Percentiles rank a stretch among this genome's conserved stretches.
Evolutionary conservation across 2,797 vertebrate species (phyloP).

Genomic region (Mastacembelus armatus): DNA sequence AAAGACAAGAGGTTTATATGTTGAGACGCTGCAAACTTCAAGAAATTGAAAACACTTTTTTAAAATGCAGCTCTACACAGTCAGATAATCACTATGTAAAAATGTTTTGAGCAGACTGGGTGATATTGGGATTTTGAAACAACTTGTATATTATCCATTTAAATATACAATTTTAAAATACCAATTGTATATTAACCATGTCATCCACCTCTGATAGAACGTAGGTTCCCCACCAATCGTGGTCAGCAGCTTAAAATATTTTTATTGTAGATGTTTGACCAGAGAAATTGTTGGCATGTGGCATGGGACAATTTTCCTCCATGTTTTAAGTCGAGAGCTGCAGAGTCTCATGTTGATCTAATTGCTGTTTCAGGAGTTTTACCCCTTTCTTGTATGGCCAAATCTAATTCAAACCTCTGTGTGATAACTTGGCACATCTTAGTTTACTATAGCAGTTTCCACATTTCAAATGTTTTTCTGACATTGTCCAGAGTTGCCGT

Average conservation of each 20-base stretch:
- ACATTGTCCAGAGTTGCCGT: too few species aligned
- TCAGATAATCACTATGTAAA: conserved; percentile 10
- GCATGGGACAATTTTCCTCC: conserved; percentile 67
- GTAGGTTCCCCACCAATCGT: conserved; percentile 28
- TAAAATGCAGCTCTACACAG: background rate
- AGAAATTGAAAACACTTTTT: conserved; percentile 22
- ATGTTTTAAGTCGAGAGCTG: conserved; percentile 52
- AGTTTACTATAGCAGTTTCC: too few species aligned
- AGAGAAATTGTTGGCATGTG: conserved; percentile 65
- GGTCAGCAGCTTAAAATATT: conserved; percentile 47
- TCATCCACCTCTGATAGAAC: conserved; percentile 34
- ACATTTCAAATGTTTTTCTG: too few species aligned
- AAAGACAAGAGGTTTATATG: conserved; percentile 45
- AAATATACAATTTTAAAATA: conserved; percentile 21
- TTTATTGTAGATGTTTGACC: conserved; percentile 66
- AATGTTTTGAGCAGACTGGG: conserved; percentile 31
- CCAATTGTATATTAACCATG: conserved; percentile 23
- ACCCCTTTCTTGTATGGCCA: too few species aligned
- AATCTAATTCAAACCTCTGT: too few species aligned
- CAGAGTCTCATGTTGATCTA: conserved; percentile 55
- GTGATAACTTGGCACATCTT: too few species aligned
- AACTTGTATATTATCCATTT: conserved; percentile 20
- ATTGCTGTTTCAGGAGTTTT: conserved; percentile 59
- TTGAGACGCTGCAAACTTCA: too few species aligned
- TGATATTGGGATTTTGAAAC: conserved; percentile 9